phyloP scores from a whole-genome alignment of 2,888 invertebrate genomes.

The Tinea pellionella region DNA sequence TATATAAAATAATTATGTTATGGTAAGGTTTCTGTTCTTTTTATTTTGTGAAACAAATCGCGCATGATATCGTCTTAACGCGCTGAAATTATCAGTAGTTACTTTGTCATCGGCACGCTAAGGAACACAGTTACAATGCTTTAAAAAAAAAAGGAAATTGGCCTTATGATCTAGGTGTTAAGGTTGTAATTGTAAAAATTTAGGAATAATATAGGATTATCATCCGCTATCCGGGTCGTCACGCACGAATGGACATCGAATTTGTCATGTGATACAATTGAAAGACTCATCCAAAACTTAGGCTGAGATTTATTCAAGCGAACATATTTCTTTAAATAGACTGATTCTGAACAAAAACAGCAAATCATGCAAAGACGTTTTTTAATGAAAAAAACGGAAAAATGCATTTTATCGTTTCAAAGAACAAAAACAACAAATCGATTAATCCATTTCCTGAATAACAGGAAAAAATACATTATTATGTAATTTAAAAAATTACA shows the following conservation, averaged over 20 bases:
- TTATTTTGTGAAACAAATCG: neutral
- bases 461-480: neutral
- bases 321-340: neutral
- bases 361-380: neutral
- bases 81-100: neutral
- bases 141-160: neutral
- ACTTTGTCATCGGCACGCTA: neutral
- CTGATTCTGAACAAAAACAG: neutral
- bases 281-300: neutral
- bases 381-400: too few species aligned
- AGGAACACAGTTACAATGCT: neutral
- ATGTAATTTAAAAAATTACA: neutral
- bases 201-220: neutral
- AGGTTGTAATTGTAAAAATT: too few species aligned
- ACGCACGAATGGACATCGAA: neutral
- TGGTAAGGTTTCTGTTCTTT: too few species aligned
- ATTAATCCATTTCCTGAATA: neutral
- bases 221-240: constrained; percentile 2
- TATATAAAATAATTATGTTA: too few species aligned
- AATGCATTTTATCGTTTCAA: too few species aligned
- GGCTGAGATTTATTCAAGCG: neutral
- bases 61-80: neutral
- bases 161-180: neutral
- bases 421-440: neutral
- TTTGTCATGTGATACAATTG: constrained; percentile 5